phyloP scores from a whole-genome alignment of 2,797 vertebrate genomes.

The Nyctalus aviator region DNA sequence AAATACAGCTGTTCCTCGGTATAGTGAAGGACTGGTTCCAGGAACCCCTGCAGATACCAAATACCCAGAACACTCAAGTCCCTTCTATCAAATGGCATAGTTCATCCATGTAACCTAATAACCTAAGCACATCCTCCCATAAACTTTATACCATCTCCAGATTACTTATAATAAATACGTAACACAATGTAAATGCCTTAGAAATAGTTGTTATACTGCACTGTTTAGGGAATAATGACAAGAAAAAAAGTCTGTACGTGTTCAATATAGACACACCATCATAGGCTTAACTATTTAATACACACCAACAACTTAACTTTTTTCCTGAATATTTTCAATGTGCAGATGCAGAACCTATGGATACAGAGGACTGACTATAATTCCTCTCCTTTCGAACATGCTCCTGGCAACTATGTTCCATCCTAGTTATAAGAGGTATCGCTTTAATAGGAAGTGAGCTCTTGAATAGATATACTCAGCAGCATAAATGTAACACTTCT shows the following conservation, averaged over 20 bases:
- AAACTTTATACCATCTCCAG: not conserved
- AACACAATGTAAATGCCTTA: not conserved
- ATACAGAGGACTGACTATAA: not conserved
- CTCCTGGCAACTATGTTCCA: not conserved
- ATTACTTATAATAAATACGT: not conserved
- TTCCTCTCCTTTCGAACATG: not conserved
- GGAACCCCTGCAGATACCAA: not conserved
- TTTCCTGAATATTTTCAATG: not conserved
- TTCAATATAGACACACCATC: not conserved
- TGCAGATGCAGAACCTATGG: not conserved
- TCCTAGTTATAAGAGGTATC: not conserved
- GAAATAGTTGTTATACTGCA: not conserved
- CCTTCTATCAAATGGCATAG: not conserved
- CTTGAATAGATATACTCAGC: not conserved
- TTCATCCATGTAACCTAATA: not conserved
- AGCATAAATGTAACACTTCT: not conserved
- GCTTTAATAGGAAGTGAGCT: not conserved
- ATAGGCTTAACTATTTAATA: not conserved
- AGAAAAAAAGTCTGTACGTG: not conserved
- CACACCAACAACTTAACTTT: not conserved
- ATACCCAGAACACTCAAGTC: not conserved
- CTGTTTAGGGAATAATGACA: not conserved
- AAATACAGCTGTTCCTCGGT: not conserved
- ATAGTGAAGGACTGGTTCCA: not conserved
- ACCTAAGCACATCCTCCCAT: not conserved